A percentile compares a stretch with the other conserved stretches of the same genome.
phyloP scores from a whole-genome alignment of 2,113 vertebrate species.

The Melanerpes formicivorus region DNA sequence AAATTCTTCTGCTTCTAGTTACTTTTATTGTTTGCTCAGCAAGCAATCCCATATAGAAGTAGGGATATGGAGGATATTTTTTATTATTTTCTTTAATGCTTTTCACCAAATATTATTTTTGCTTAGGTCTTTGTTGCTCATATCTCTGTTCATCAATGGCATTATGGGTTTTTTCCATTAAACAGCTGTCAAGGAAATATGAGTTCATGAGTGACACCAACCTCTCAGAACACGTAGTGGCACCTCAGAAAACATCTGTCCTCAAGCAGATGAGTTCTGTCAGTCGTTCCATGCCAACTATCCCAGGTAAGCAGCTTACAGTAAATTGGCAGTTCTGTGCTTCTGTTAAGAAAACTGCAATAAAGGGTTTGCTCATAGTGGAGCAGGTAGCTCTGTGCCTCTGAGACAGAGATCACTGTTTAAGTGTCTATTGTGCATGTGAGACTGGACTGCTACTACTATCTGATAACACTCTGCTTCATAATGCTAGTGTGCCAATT shows the following conservation, averaged over 20 bases:
- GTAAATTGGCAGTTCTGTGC: background rate
- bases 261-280: constrained; percentile 84
- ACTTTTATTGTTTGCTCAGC: background rate
- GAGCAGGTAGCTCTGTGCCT: background rate
- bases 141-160: background rate
- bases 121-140: background rate
- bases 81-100: background rate
- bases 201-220: constrained; percentile 99
- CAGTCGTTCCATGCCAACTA: constrained; percentile 93
- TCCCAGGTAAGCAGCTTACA: constrained; percentile 82
- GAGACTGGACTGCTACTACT: background rate
- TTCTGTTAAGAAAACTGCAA: background rate
- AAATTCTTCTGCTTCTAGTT: background rate
- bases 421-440: rapidly evolving
- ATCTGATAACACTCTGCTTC: background rate
- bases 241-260: constrained; percentile 72
- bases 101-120: background rate
- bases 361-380: background rate
- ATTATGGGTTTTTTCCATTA: background rate
- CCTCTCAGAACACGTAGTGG: constrained; percentile 80
- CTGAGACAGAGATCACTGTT: background rate
- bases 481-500: background rate
- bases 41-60: background rate
- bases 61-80: background rate
- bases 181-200: constrained; percentile 91